Evolutionary conservation across 1,140 invertebrate genomes (phyloP), one percentile per base, ranked within the genome.

Genomic region (Stegodyphus dumicola): DNA sequence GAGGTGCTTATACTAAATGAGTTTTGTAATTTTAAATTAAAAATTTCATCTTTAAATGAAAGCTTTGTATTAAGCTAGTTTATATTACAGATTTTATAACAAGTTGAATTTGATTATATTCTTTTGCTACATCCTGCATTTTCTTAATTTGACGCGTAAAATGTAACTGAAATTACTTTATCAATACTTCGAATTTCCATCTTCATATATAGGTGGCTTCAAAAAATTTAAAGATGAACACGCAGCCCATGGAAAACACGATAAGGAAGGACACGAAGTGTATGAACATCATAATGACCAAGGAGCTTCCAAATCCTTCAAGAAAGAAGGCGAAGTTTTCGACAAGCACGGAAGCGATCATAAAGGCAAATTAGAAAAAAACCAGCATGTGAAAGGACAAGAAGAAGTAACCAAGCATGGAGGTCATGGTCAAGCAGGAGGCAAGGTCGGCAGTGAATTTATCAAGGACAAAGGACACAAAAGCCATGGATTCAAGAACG

Each of bases 381-480:
- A 53, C 7, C 81, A 85, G 51, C 71, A 76, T 9, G 77, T 79
- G 6, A 54, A 51, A 15, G 48, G 33, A 51, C 13, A 13, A 9
- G 52, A 33, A 53, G 83, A 69, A 51, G 13, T n/a, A 49, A 15
- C 13, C 10, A 85, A 52, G 60, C n/a, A 52, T n/a, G 73, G 73
- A 5, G 33, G 15, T 52, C 65, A 64, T 64, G 54, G 13, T 49
- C 18, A 53, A 18, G 54, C 83, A 0, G 81, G 81, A 7, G 81
- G 73, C 3, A 84, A 84, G 17, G 17, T 84, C 6, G 81, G 81
- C 5, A 69, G 5, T 17, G 81, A 84, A 54, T 84, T 76, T 9
- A 49, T 84, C 60, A 84, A 84, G 51, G 81, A 84, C 51, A 84
- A 84, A 60, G 81, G 81, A 2, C 81, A 84, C 73, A 84, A 84